phyloP scores from a whole-genome alignment of 30 jellyfish, hydroid and myxozoan genomes.

The Cassiopea andromeda region DNA sequence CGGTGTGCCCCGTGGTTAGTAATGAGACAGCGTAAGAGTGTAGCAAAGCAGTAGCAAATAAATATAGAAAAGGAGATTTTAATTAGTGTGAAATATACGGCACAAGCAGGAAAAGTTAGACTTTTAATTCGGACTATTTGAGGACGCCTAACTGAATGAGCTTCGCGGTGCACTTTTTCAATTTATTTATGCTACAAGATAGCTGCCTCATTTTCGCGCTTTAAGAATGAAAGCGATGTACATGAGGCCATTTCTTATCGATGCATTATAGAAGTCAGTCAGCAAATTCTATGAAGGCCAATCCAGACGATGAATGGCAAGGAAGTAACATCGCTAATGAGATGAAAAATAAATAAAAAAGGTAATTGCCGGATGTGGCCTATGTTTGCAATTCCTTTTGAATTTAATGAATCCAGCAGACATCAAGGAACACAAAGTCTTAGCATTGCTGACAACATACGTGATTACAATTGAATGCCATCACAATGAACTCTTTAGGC shows the following conservation, averaged over 20 bases:
- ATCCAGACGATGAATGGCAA: neutral
- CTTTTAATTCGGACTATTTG: no score
- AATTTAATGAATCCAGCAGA: neutral
- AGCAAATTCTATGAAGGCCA: neutral
- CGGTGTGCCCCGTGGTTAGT: no score
- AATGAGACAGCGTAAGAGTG: no score
- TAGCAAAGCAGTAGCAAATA: no score
- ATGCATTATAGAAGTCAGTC: neutral
- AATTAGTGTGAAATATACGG: no score
- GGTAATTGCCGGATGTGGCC: slow-evolving; percentile 10
- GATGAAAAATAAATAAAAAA: neutral
- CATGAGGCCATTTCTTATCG: neutral
- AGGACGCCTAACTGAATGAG: no score
- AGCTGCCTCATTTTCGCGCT: no score
- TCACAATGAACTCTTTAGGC: neutral
- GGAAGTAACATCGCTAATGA: neutral
- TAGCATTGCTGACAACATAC: neutral
- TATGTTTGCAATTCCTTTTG: neutral
- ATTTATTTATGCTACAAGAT: no score
- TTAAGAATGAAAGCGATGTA: neutral
- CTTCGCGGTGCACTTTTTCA: no score
- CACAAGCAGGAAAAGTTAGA: no score
- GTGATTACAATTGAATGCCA: neutral
- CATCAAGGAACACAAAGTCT: neutral
- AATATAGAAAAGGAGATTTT: no score